Base-by-base conservation (phyloP, 2,113 vertebrate genomes). In the Psammodynastes pulverulentus region DNA sequence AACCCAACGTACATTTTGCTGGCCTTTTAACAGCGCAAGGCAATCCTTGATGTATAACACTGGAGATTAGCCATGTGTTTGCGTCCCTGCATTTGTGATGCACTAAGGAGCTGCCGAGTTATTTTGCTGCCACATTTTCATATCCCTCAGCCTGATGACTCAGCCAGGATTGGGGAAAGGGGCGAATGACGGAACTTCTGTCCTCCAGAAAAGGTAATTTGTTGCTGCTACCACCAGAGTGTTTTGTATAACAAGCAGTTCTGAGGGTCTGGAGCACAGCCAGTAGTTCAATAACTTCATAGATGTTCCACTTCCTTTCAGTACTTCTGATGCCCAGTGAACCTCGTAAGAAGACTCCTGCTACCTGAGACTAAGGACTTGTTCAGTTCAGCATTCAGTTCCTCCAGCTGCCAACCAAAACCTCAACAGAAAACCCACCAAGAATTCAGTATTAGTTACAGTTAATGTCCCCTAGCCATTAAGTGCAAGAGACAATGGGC, bases 1-100 rank as follows among this genome's bases (percentile, higher is more conserved):
- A 84, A 94, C 91, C 72, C 92, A 72, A 10, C 88, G 23, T 67
- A 79, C 67, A 85, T 92, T 88, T 92, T 43, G 39, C 91, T 85
- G 72, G 67, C 91, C 91, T 93, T 96, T 23, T 89, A 88, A 92
- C 7, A 48, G 21, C 34, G 3, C 53, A 94, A 86, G 49, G n/a
- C 1, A 0, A 53, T 58, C n/a, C 72, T 85, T 94, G 89, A 85
- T 92, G 88, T 92, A 93, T 86, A 53, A 84, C 92, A 86, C 56
- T 92, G 89, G 85, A 87, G 54, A 94, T 87, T 58, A 94, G 89
- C 39, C 72, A 49, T 23, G 23, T 46, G 39, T 88, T 72, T n/a
- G n/a, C n/a, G n/a, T n/a, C n/a, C n/a, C n/a, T n/a, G n/a, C n/a
- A n/a, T n/a, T n/a, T 91, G 84, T 24, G 91, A 88, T 92, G 39